A percentile compares a stretch with the other conserved stretches of the same genome.
These are phyloP conservation scores for Apis laboriosa DNA, from an alignment of 1,140 invertebrate genomes.

Conservation along the genomic window DNA sequence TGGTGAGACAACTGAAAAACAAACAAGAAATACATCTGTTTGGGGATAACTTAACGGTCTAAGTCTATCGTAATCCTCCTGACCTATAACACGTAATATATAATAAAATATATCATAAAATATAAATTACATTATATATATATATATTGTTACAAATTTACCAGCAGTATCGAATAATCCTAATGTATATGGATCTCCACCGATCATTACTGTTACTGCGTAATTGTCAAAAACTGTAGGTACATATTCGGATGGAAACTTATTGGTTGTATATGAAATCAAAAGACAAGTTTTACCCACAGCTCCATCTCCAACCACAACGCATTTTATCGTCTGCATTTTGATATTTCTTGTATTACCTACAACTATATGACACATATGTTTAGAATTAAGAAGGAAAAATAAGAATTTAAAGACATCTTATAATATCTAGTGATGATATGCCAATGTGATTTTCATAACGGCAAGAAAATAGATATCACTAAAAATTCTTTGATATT, in stretches of 20 bases:
- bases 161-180: constrained; percentile 98
- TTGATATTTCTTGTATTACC: constrained; percentile 63
- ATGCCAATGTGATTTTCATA: neutral
- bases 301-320: constrained; percentile 97
- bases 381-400: neutral
- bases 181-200: constrained; percentile 98
- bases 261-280: constrained; percentile 96
- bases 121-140: neutral
- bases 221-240: constrained; percentile 99
- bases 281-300: constrained; percentile 98
- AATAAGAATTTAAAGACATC: neutral
- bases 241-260: constrained; percentile 99
- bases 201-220: constrained; percentile 99
- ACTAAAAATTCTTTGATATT: neutral
- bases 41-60: constrained; percentile 98
- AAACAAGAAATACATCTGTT: constrained; percentile 98
- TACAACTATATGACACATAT: constrained; percentile 27
- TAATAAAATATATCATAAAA: constrained; percentile 1
- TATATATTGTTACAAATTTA: constrained; percentile 70
- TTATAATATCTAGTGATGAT: neutral
- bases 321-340: constrained; percentile 99
- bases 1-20: constrained; percentile 98
- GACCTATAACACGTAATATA: constrained; percentile 83
- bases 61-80: constrained; percentile 98
- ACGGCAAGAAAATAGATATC: neutral